phyloP scores from a whole-genome alignment of 2,797 vertebrate species.

The Siniperca scherzeri region DNA sequence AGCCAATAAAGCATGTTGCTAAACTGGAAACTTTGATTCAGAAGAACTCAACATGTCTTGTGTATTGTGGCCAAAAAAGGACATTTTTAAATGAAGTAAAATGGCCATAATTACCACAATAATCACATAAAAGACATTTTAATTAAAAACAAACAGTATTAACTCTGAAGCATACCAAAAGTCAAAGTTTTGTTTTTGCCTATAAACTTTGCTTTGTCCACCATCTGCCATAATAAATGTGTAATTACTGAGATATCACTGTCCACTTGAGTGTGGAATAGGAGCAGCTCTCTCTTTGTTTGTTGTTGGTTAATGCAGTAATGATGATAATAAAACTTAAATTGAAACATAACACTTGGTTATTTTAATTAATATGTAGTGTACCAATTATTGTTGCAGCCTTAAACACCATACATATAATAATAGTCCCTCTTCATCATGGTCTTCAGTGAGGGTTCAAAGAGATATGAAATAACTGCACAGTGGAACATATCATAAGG shows the following conservation, averaged over 20 bases:
- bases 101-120: not conserved
- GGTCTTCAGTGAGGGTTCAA: slow-evolving; percentile 8
- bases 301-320: not conserved
- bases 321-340: not conserved
- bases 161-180: too few species aligned
- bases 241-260: not conserved
- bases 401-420: not conserved
- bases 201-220: not conserved
- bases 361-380: not conserved
- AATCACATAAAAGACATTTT: not conserved
- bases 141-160: too few species aligned
- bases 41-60: not conserved
- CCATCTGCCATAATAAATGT: not conserved
- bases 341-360: not conserved
- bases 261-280: not conserved
- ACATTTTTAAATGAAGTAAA: not conserved
- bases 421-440: not conserved
- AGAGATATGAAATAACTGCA: slow-evolving; percentile 16
- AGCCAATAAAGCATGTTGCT: not conserved
- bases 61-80: not conserved
- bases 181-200: not conserved
- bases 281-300: not conserved
- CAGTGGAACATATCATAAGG: not conserved
- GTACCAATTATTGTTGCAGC: not conserved
- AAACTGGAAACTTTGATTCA: not conserved